Evolutionary conservation across 2,888 invertebrate genomes (phyloP).

Genomic region (Lucinisca nassula): DNA sequence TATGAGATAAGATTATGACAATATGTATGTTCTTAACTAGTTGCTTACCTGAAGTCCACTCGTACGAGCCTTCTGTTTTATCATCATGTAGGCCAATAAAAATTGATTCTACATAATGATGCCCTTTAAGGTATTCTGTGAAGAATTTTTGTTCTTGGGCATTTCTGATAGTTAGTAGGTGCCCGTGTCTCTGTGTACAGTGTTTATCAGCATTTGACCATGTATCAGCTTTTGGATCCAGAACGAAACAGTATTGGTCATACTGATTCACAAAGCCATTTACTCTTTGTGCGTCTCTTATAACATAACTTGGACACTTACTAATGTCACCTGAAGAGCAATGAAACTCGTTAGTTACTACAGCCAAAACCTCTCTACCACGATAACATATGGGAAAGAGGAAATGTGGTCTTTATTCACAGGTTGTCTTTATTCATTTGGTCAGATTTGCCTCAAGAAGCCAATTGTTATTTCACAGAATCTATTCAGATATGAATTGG

Average conservation of each 20-base stretch:
- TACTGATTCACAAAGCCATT: slow-evolving; percentile 58
- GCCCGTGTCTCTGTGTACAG: slow-evolving; percentile 34
- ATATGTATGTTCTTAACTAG: no score
- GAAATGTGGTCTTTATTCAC: no score
- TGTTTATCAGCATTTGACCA: slow-evolving; percentile 58
- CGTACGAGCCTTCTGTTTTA: slow-evolving; percentile 41
- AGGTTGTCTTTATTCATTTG: no score
- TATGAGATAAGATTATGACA: no score
- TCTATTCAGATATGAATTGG: no score
- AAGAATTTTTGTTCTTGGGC: slow-evolving; percentile 53
- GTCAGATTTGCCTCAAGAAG: no score
- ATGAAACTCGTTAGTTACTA: not conserved
- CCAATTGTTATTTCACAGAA: no score
- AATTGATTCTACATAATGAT: slow-evolving; percentile 31
- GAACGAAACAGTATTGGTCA: slow-evolving; percentile 58
- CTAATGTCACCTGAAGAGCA: slow-evolving; percentile 40
- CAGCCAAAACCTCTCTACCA: no score
- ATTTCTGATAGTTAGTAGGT: slow-evolving; percentile 42
- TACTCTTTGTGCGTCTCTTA: slow-evolving; percentile 27
- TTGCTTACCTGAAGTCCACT: slow-evolving; percentile 54
- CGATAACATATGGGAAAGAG: no score
- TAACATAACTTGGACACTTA: slow-evolving; percentile 49
- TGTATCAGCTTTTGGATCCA: slow-evolving; percentile 39
- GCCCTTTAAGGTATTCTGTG: slow-evolving; percentile 25
- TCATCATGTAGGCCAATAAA: slow-evolving; percentile 60